These are phyloP conservation scores for Agelaius phoeniceus DNA, from an alignment of 2,113 vertebrate genomes.

Conservation along the genomic window DNA sequence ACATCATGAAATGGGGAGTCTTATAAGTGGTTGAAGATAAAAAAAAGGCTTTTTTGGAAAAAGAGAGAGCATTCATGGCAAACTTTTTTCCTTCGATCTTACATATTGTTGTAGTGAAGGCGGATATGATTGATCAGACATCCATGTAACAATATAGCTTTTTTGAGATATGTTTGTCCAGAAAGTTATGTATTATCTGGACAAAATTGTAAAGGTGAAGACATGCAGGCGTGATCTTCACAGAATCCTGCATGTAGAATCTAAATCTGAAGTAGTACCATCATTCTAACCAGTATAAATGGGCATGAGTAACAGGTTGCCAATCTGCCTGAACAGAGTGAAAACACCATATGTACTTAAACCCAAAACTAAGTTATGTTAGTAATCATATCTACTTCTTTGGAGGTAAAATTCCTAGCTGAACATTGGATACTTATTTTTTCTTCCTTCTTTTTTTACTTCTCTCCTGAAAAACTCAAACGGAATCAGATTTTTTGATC, in stretches of 20 bases:
- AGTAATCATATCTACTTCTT: neutral
- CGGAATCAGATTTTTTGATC: neutral
- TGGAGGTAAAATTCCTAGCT: neutral
- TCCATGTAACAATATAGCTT: neutral
- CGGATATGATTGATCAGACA: neutral
- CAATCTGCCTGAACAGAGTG: neutral
- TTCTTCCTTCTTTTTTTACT: fast-evolving
- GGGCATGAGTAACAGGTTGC: neutral
- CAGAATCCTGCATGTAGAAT: neutral
- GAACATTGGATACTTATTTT: neutral
- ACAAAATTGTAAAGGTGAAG: neutral
- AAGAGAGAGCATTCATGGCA: neutral
- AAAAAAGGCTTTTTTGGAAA: neutral
- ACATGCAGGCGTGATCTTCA: neutral
- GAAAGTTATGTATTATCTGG: neutral
- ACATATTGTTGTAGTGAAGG: neutral
- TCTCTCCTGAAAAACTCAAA: neutral
- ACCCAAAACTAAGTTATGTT: neutral
- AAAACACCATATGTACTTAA: neutral
- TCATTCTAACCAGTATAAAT: neutral
- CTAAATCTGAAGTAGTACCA: neutral
- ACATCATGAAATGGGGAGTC: neutral
- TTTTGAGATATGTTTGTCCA: neutral
- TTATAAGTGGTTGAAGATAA: neutral
- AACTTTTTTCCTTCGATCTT: neutral